Evolutionary conservation across 2,797 vertebrate species (phyloP).

Genomic region (Sebastes paucispinis): DNA sequence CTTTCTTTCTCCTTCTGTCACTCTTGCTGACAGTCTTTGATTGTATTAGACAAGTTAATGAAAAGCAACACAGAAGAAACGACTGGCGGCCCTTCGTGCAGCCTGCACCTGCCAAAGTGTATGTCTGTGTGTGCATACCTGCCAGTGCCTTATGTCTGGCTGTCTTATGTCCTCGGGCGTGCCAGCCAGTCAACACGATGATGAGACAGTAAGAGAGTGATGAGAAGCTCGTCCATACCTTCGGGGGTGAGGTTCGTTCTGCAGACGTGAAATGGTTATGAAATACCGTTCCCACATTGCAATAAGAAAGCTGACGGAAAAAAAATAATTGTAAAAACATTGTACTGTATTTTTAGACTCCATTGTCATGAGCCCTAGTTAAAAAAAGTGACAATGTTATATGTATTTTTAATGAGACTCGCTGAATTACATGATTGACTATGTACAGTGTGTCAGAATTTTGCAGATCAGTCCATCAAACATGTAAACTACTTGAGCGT

Average conservation of each 20-base stretch:
- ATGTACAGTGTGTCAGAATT: neutral
- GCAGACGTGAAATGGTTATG: slow-evolving; percentile 56
- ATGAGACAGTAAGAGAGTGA: slow-evolving; percentile 72
- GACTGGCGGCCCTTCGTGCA: slow-evolving; percentile 46
- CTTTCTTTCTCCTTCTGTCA: slow-evolving; percentile 59
- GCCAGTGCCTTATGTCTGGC: slow-evolving; percentile 55
- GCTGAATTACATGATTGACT: slow-evolving; percentile 7
- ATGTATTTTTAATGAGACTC: neutral
- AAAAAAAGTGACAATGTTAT: neutral
- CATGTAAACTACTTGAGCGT: neutral
- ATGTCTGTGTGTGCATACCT: slow-evolving; percentile 62
- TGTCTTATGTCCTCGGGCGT: slow-evolving; percentile 62
- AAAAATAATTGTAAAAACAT: slow-evolving; percentile 1
- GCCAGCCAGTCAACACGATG: slow-evolving; percentile 58
- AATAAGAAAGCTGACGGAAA: neutral
- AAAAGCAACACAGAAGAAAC: slow-evolving; percentile 71
- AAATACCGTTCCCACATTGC: slow-evolving; percentile 41
- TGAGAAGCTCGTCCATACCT: slow-evolving; percentile 68
- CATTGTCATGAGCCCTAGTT: neutral
- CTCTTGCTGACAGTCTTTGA: slow-evolving; percentile 74
- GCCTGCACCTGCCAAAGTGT: slow-evolving; percentile 68
- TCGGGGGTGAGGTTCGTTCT: slow-evolving; percentile 51
- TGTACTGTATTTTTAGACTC: neutral
- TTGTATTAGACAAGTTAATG: slow-evolving; percentile 78
- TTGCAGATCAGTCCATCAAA: neutral